Base-by-base conservation (phyloP, 2,113 vertebrate genomes). In the Thunnus thynnus region DNA sequence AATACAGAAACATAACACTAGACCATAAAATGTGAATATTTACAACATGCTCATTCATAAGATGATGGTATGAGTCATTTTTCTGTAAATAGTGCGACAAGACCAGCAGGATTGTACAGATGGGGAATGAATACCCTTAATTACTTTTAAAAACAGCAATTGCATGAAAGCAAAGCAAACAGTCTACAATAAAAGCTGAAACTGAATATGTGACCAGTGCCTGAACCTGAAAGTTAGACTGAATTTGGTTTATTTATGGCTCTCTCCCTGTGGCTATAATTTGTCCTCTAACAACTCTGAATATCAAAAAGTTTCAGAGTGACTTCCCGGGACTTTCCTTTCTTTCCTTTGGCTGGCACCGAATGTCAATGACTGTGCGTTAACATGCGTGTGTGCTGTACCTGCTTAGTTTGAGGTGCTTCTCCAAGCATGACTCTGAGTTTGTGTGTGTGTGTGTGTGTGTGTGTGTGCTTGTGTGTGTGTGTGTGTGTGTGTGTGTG, bases 321-420 rank as follows among this genome's bases (percentile, higher is more conserved):
- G 13, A 85, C 68, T 91, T 91, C 30, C 76, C 7, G 51, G 83
- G 78, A 88, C 89, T 90, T 90, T 16, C 60, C 89, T 90, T 90
- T 16, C 60, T 61, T 41, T 61, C 12, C 27, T 58, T 75, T 0
- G 12, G 2, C 25, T 72, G 32, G 51, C 57, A 58, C 54, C 20
- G 13, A 68, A 56, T 56, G 14, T 69, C 67, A 84, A 63, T 48
- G 50, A 12, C 8, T 60, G 64, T 17, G 66, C 46, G 18, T 66
- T 44, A 76, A 48, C 72, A 61, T 60, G 51, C 46, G 70, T 72
- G 68, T 71, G 50, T 4, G 27, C 46, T 68, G 13, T 36, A 67
- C 41, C 48, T 60, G 61, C 27, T 72, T 20, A 51, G 20, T 78
- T 84, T 74, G 17, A 52, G 66, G 44, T 75, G 27, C 17, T 67